These are phyloP conservation scores for Lingula anatina DNA, from an alignment of 2,888 invertebrate species.

Conservation along the genomic window DNA sequence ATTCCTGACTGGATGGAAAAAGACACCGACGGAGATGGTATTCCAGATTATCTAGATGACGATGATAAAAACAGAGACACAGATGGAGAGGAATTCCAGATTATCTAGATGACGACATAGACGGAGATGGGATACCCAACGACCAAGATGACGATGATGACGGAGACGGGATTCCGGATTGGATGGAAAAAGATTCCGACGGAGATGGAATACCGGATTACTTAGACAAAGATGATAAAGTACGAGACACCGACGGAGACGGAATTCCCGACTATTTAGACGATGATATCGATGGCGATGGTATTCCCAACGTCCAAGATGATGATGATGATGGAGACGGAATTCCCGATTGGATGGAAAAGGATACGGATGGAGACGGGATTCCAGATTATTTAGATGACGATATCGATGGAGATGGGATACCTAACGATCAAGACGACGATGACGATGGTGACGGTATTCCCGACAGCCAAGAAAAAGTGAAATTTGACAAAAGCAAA, in stretches of 20 bases:
- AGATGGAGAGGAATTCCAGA: conserved; percentile 38
- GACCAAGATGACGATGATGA: conserved; percentile 17
- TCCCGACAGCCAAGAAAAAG: no score
- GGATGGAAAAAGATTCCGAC: background rate
- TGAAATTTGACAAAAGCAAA: no score
- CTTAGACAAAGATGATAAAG: conserved; percentile 5
- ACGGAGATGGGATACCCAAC: conserved; percentile 33
- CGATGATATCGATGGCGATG: conserved; percentile 31
- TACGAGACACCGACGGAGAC: conserved; percentile 5
- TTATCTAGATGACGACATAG: conserved; percentile 18
- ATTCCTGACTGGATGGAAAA: conserved; percentile 28
- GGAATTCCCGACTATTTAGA: conserved; percentile 12
- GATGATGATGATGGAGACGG: conserved; percentile 18
- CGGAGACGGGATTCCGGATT: conserved; percentile 29
- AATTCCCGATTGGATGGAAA: conserved; percentile 24
- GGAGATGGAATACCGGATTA: conserved; percentile 2
- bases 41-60: conserved; percentile 22
- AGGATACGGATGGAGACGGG: conserved; percentile 29
- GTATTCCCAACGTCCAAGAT: conserved; percentile 26
- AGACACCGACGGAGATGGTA: conserved; percentile 26
- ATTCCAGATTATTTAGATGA: conserved; percentile 20
- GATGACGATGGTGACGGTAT: conserved; percentile 11
- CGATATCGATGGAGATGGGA: conserved; percentile 24
- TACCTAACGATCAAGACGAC: no score
- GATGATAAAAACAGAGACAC: conserved; percentile 21